phyloP scores from a whole-genome alignment of 53 echinoderm and acorn worm species.

The Paracentrotus lividus region DNA sequence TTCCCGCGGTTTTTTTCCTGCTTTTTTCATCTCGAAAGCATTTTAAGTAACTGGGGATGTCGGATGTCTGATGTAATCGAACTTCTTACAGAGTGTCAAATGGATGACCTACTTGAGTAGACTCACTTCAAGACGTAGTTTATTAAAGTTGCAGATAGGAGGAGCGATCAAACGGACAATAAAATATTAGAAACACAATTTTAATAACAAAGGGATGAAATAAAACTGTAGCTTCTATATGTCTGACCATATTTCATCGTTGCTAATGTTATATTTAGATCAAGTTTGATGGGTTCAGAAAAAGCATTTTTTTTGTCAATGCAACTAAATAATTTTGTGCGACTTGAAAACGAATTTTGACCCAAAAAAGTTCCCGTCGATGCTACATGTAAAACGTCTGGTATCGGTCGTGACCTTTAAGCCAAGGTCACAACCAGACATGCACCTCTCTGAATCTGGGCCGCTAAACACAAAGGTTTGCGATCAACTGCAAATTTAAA shows the following conservation, averaged over 20 bases:
- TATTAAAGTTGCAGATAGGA: background rate
- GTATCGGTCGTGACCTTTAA: conserved; percentile 28
- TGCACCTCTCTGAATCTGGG: no score
- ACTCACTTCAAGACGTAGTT: background rate
- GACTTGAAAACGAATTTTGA: background rate
- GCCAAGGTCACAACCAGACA: background rate
- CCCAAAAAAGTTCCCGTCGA: background rate
- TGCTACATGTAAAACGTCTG: background rate
- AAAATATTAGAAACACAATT: background rate
- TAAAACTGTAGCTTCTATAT: no score
- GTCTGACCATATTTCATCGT: no score
- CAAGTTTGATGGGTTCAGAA: no score
- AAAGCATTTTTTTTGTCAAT: no score
- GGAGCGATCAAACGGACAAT: background rate
- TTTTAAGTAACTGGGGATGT: conserved; percentile 14
- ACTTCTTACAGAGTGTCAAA: background rate
- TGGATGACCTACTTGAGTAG: conserved; percentile 11
- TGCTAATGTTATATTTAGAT: no score
- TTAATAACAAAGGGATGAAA: no score
- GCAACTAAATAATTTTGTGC: no score
- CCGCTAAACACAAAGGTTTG: no score
- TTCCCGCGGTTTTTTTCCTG: background rate
- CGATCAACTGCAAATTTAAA: no score
- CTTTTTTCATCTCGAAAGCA: background rate
- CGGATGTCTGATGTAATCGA: conserved; percentile 3